Evolutionary conservation across 2,888 invertebrate genomes (phyloP).

Genomic region (Gryllus longicercus): DNA sequence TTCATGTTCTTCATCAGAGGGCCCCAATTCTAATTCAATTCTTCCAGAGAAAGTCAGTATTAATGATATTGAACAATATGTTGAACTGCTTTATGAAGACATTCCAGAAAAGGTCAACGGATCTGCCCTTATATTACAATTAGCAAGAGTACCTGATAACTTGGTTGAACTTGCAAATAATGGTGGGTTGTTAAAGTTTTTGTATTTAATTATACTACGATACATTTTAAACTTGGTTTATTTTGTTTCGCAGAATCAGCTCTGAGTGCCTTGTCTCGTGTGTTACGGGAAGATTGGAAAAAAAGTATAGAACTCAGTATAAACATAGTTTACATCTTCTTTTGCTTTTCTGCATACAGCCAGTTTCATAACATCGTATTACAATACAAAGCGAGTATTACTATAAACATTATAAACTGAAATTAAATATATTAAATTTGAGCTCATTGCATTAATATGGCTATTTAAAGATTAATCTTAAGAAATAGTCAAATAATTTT

Average conservation of each 20-base stretch:
- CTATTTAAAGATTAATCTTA: no score
- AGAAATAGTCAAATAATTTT: no score
- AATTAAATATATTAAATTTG: neutral
- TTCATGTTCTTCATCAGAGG: constrained; percentile 33
- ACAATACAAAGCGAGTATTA: constrained; percentile 75
- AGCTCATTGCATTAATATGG: no score
- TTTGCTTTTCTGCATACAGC: constrained; percentile 93
- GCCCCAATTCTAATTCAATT: constrained; percentile 42
- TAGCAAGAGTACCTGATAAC: constrained; percentile 92
- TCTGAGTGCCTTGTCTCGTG: constrained; percentile 90
- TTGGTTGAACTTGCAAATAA: constrained; percentile 88
- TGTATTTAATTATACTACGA: neutral
- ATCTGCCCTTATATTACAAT: constrained; percentile 83
- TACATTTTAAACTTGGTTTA: constrained; percentile 34
- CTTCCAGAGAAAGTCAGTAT: constrained; percentile 65
- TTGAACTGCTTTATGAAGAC: constrained; percentile 94
- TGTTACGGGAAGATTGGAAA: constrained; percentile 96
- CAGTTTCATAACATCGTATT: constrained; percentile 92
- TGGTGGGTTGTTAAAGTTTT: constrained; percentile 58
- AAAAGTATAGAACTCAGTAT: constrained; percentile 93
- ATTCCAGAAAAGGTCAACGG: constrained; percentile 88
- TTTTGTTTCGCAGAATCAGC: constrained; percentile 70
- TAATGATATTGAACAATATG: constrained; percentile 86
- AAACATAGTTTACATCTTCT: constrained; percentile 94
- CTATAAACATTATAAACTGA: neutral